Conservation (phyloP, 2,797 vertebrate genomes). For the Microchirus variegatus region DNA sequence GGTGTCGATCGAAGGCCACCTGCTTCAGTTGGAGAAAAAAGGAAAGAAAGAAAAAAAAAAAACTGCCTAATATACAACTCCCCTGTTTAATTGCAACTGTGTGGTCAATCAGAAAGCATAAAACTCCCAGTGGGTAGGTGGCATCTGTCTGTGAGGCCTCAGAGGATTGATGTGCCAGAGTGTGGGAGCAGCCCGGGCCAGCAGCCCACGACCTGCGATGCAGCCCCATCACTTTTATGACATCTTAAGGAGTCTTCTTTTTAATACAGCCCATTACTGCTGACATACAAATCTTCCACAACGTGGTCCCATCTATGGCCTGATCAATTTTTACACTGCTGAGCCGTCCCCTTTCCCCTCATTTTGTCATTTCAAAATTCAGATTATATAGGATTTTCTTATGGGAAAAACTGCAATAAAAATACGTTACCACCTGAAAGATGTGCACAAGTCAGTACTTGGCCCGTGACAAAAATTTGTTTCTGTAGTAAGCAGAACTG, state of each 20-base stretch:
- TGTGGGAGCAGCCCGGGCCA: slow-evolving; percentile 49
- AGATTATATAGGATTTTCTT: slow-evolving; percentile 94
- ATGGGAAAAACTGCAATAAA: slow-evolving; percentile 95
- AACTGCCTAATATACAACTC: slow-evolving; percentile 76
- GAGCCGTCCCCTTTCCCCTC: slow-evolving; percentile 91
- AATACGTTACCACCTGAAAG: slow-evolving; percentile 88
- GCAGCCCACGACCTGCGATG: slow-evolving; percentile 59
- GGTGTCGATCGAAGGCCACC: slow-evolving; percentile 55
- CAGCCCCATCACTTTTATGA: slow-evolving; percentile 84
- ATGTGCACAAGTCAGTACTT: slow-evolving; percentile 86
- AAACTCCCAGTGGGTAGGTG: slow-evolving; percentile 75
- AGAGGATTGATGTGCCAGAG: slow-evolving; percentile 81
- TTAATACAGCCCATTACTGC: slow-evolving; percentile 99
- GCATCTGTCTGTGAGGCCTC: slow-evolving; percentile 75
- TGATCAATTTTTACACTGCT: slow-evolving; percentile 99
- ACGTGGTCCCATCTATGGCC: slow-evolving; percentile 91
- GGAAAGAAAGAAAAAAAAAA: slow-evolving; percentile 14
- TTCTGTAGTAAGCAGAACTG: slow-evolving; percentile 99
- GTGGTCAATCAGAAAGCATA: slow-evolving; percentile 83
- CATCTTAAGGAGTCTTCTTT: slow-evolving; percentile 97
- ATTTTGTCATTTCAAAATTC: slow-evolving; percentile 99
- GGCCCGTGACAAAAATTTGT: slow-evolving; percentile 94
- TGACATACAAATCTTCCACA: slow-evolving; percentile 99
- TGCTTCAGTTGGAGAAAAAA: slow-evolving; percentile 60
- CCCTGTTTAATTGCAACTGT: slow-evolving; percentile 75